Evolutionary conservation across 1,140 invertebrate genomes (phyloP).

Genomic region (Samia ricini): DNA sequence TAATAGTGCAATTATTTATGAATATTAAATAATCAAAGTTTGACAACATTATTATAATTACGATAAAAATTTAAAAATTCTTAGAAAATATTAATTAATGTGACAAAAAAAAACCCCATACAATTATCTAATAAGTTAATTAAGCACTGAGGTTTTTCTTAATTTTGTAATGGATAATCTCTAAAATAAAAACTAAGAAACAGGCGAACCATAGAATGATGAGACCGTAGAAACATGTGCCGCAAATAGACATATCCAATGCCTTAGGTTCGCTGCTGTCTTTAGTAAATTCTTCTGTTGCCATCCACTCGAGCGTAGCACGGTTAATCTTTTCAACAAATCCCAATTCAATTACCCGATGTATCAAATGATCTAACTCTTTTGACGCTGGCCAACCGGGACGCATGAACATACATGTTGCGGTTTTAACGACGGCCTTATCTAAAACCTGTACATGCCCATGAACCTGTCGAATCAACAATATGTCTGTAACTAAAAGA

Average conservation of each 20-base stretch:
- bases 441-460: slow-evolving; percentile 34
- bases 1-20: too few species aligned
- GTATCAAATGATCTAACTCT: slow-evolving; percentile 28
- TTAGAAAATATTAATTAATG: too few species aligned
- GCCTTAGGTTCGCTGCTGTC: slow-evolving; percentile 9
- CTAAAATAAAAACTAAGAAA: slow-evolving; percentile 32
- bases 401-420: slow-evolving; percentile 33
- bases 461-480: slow-evolving; percentile 19
- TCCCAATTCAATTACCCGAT: slow-evolving; percentile 30
- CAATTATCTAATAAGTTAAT: too few species aligned
- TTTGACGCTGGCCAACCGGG: slow-evolving; percentile 43
- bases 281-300: not conserved
- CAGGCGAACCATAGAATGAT: slow-evolving; percentile 30
- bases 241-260: slow-evolving; percentile 28
- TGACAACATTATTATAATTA: too few species aligned
- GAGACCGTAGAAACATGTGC: slow-evolving; percentile 45
- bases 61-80: too few species aligned
- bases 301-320: slow-evolving; percentile 12
- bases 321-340: slow-evolving; percentile 28
- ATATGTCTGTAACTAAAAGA: slow-evolving; percentile 29
- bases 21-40: too few species aligned
- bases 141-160: not conserved
- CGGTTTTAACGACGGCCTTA: slow-evolving; percentile 27
- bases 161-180: slow-evolving; percentile 30
- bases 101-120: too few species aligned